phyloP scores from a whole-genome alignment of 2,888 invertebrate species.

The Drosophila pseudotakahashii region DNA sequence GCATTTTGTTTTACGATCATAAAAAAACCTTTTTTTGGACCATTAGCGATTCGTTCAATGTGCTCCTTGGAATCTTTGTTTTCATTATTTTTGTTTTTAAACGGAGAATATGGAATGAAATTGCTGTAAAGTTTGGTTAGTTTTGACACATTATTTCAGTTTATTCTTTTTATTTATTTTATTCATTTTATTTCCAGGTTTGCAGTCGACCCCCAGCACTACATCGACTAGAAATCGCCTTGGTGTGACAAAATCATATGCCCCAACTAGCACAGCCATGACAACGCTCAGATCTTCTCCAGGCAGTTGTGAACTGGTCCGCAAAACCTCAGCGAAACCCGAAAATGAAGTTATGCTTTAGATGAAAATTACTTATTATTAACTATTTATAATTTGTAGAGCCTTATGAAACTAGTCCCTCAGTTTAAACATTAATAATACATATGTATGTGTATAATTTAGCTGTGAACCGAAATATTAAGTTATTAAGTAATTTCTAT shows the following conservation, averaged over 20 bases:
- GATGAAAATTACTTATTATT: neutral
- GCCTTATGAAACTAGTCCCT: conserved; percentile 27
- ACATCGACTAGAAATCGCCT: conserved; percentile 20
- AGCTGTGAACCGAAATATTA: conserved; percentile 41
- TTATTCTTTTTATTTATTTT: no score
- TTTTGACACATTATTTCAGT: neutral
- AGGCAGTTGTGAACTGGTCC: conserved; percentile 16
- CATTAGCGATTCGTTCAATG: conserved; percentile 88
- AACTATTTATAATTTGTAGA: conserved; percentile 33
- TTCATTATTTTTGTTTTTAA: conserved; percentile 90
- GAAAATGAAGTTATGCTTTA: conserved; percentile 32
- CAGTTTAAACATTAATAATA: conserved; percentile 7
- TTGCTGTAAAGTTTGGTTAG: conserved; percentile 86
- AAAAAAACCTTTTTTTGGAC: conserved; percentile 85
- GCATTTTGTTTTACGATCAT: conserved; percentile 86
- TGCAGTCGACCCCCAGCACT: conserved; percentile 15
- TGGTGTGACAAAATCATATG: conserved; percentile 23
- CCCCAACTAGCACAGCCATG: conserved; percentile 28
- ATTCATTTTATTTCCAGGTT: neutral
- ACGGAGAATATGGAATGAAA: conserved; percentile 87
- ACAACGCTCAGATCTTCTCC: conserved; percentile 22
- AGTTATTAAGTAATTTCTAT: conserved; percentile 5
- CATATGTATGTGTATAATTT: conserved; percentile 15
- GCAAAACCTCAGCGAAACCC: conserved; percentile 16
- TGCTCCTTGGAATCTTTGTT: conserved; percentile 90